Evolutionary conservation across 1,140 invertebrate species (phyloP), one percentile per base, ranked within the genome.

Genomic region (Frieseomelitta varia): DNA sequence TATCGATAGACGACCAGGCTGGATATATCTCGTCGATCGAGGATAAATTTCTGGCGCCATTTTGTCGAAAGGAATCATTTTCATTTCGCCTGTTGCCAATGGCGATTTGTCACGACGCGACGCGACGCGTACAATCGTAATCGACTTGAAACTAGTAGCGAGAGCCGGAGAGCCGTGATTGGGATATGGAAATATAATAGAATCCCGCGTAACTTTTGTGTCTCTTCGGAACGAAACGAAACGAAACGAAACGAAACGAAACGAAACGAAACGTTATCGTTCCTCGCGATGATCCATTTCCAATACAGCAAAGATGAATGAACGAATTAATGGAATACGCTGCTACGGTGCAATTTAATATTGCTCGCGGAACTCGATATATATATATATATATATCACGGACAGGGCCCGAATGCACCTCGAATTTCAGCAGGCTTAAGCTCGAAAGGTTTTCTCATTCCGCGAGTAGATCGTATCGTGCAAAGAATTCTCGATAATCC

Each of bases 371-470:
- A 71, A 53, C 39, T 34, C 67, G 67, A 69, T 39, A 39, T 39
- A 39, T 8, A 39, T 39, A 39, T 39, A 39, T 39, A 39, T 39
- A 39, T 39, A 6, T 6, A 39, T 39, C 4, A 14, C 4, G 24
- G 39, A 4, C n/a, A n/a, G n/a, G n/a, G n/a, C 39, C 14, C 15
- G 15, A 65, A 65, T 65, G 15, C 63, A 17, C 10, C 0, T 15
- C 27, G 15, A 47, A 67, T 81, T 76, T 53, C 24, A 68, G 65
- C 72, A 58, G 39, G 39, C 15, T 85, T 17, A 58, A 82, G 65
- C 76, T 87, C 61, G 79, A 85, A 87, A 85, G 84, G 79, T 47
- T 27, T 74, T 53, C n/a, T 39, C 39, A 47, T 47, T 47, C 15
- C n/a, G 4, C 4, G 3, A 24, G 27, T 17, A 47, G 39, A 27